Base-by-base conservation (phyloP, 2,797 vertebrate species). In the Helicolenus hilgendorfi region DNA sequence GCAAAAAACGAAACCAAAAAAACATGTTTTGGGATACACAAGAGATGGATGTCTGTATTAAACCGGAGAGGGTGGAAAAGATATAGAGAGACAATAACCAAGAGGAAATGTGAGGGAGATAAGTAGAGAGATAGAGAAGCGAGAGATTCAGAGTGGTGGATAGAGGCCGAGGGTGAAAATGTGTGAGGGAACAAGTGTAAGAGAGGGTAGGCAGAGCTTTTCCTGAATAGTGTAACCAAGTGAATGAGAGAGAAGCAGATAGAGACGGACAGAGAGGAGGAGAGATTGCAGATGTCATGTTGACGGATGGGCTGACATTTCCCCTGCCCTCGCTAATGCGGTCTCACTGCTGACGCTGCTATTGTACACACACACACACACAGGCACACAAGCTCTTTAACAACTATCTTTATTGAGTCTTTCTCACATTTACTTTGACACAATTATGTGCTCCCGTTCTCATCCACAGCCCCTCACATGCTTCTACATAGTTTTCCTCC, bases 231-330 rank as follows among this genome's bases (percentile, higher is more conserved):
- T 64, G 29, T 65, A 56, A 67, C 58, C 5, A n/a, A 78, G 82
- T 83, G 88, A 90, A 83, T 70, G 84, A 77, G 83, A 55, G 60
- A 1, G 9, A 85, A 33, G 63, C 69, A 49, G 74, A 93, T 72
- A 38, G 75, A 81, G 71, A 84, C 20, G 14, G 65, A 91, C 79
- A 53, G 60, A 88, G 49, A 60, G 77, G 70, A 87, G 76, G 56
- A 79, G 85, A 91, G 87, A 93, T 91, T 89, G 85, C 75, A 79
- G 69, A 74, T 88, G 94, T 93, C 93, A 92, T 84, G 55, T 89
- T 95, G 94, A 96, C 27, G 38, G 89, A 96, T 94, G 91, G 83
- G 76, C 75, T 76, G 89, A 92, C 91, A 86, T 94, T 92, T 87
- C 56, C 64, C 45, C 31, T 64, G 70, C 70, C 68, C 76, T 80